Percentiles rank a stretch among this genome's conserved stretches.
Conservation (phyloP, 2,113 vertebrate genomes). For the Stomatorhinus ivindoensis region DNA sequence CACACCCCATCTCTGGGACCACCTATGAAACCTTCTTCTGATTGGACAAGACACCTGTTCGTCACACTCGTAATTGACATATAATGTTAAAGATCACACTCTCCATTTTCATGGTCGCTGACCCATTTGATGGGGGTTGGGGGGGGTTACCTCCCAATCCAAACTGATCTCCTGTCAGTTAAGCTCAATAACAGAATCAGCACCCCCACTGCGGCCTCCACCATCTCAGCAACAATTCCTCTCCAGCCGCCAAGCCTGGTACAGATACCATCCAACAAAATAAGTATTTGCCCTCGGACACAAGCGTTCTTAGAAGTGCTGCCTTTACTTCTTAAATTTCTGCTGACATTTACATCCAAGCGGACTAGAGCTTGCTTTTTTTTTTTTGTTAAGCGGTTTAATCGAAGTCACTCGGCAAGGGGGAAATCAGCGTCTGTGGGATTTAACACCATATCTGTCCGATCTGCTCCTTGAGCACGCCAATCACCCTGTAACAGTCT, state of each 20-base stretch:
- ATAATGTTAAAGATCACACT: not conserved
- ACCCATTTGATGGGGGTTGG: not conserved
- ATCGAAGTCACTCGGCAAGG: not conserved
- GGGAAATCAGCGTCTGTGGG: not conserved
- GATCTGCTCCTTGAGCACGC: not conserved
- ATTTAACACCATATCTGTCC: not conserved
- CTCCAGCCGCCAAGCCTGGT: not conserved
- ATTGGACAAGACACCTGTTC: not conserved
- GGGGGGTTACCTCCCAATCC: not conserved
- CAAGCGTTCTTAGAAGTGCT: not conserved
- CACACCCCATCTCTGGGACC: not conserved
- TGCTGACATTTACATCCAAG: conserved; percentile 5
- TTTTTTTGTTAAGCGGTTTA: not conserved
- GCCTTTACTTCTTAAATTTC: not conserved
- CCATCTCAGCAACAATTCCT: not conserved
- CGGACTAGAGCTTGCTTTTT: not conserved
- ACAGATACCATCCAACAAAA: not conserved
- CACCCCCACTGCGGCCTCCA: not conserved
- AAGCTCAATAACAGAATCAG: not conserved
- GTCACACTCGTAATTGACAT: not conserved
- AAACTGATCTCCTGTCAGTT: not conserved
- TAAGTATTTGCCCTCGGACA: not conserved
- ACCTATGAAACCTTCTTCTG: not conserved
- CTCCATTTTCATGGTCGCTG: not conserved
- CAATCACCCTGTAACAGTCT: not conserved